Conservation (phyloP, 2,888 invertebrate species). For the Neoitamus cyanurus region DNA sequence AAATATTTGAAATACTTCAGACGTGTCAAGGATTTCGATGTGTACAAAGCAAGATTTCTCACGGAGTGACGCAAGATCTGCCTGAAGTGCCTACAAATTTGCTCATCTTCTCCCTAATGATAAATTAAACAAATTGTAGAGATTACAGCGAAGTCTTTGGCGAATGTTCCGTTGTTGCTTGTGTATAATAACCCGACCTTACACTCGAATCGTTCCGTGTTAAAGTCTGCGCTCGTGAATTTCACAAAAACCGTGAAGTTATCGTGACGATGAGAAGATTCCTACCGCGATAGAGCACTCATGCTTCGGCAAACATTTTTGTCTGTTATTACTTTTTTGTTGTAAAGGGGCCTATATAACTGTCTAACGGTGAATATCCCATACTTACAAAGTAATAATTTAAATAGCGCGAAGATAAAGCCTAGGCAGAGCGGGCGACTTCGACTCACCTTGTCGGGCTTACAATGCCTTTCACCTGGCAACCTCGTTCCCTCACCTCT, state of each 20-base stretch:
- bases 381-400: background rate
- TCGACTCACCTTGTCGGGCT: background rate
- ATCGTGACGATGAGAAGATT: slow-evolving; percentile 5
- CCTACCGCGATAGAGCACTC: background rate
- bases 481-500: background rate
- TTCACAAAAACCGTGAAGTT: background rate
- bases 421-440: background rate
- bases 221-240: background rate
- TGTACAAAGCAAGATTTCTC: background rate
- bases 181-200: background rate
- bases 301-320: background rate
- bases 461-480: background rate
- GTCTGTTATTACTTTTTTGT: background rate
- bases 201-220: background rate
- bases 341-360: background rate
- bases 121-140: background rate
- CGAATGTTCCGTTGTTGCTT: background rate
- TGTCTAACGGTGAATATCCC: background rate
- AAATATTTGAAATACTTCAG: background rate
- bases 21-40: background rate
- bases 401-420: slow-evolving; percentile 1
- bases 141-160: background rate
- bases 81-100: background rate
- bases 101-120: background rate
- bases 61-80: background rate